These are phyloP conservation scores for Struthio camelus DNA, from an alignment of 2,113 vertebrate species.

Conservation along the genomic window DNA sequence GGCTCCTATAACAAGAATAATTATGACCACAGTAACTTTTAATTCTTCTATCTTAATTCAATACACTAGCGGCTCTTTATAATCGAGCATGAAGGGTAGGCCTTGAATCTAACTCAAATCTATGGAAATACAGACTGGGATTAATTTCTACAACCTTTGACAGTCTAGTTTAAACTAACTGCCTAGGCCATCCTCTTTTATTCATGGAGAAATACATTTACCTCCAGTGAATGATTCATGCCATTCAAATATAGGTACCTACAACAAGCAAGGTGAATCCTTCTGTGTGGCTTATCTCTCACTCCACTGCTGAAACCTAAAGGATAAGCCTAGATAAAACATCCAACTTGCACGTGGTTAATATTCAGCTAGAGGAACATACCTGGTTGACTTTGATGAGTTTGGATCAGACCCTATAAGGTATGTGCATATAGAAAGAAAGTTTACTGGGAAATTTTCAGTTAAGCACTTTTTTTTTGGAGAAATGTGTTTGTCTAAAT, in stretches of 20 bases:
- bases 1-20: background rate
- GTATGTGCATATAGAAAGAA: background rate
- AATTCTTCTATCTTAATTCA: background rate
- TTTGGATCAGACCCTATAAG: background rate
- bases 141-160: background rate
- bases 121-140: background rate
- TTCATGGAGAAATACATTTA: background rate
- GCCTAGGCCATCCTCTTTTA: accelerated
- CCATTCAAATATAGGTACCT: background rate
- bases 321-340: background rate
- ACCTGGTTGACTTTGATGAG: background rate
- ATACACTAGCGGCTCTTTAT: background rate
- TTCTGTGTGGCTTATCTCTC: background rate
- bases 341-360: accelerated
- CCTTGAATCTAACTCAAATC: background rate
- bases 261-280: background rate
- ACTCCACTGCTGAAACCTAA: background rate
- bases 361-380: background rate
- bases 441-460: background rate
- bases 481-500: background rate
- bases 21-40: background rate
- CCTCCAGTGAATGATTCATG: background rate
- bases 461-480: background rate
- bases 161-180: background rate
- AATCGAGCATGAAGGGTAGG: background rate